These are phyloP conservation scores for Melinaea marsaeus DNA, from an alignment of 2,888 invertebrate genomes.

Conservation along the genomic window DNA sequence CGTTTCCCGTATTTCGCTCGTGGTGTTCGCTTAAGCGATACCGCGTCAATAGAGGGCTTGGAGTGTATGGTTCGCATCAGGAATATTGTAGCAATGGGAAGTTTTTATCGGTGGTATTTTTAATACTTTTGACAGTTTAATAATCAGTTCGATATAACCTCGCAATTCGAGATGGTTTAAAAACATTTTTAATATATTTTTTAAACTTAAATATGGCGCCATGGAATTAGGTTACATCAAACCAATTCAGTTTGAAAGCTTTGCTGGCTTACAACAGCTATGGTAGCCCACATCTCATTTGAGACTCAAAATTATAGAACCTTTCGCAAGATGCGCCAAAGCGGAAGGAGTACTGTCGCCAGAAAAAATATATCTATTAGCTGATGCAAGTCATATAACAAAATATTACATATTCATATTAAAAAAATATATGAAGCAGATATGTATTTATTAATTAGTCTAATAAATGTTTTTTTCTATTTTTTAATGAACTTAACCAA, in stretches of 20 bases:
- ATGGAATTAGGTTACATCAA: neutral
- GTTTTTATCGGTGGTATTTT: neutral
- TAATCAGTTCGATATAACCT: neutral
- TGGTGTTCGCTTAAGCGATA: conserved; percentile 1
- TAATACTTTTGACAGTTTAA: conserved; percentile 8
- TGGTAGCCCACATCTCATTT: conserved; percentile 2
- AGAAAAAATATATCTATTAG: neutral
- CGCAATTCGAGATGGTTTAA: too few species aligned
- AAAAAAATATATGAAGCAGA: neutral
- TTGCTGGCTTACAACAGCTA: conserved; percentile 2
- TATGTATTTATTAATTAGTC: neutral
- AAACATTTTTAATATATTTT: too few species aligned
- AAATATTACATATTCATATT: too few species aligned
- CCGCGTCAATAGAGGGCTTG: too few species aligned
- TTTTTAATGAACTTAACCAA: too few species aligned
- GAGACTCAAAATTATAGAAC: conserved; percentile 16
- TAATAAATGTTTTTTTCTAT: too few species aligned
- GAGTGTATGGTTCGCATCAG: too few species aligned
- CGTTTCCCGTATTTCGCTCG: neutral
- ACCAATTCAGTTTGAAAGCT: conserved; percentile 1
- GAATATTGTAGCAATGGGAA: too few species aligned
- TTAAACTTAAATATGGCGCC: too few species aligned
- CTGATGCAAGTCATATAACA: neutral
- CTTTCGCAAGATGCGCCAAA: conserved; percentile 18
- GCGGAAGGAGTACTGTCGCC: conserved; percentile 15